These are phyloP conservation scores for Muscidifurax raptorellus DNA, from an alignment of 1,140 invertebrate species.

Conservation along the genomic window DNA sequence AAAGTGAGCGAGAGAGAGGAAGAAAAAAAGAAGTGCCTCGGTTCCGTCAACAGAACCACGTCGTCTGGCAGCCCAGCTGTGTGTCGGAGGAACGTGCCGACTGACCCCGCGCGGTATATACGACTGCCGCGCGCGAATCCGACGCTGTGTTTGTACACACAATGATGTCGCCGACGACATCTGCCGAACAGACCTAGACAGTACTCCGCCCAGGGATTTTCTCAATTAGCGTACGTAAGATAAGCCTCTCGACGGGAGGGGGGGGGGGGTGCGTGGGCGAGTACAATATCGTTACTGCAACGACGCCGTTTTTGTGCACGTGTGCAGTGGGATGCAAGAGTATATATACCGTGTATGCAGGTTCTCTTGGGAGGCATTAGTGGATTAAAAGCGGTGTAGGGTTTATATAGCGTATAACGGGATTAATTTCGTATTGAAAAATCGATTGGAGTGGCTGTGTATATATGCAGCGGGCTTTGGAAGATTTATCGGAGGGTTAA, in stretches of 20 bases:
- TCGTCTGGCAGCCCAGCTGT: background rate
- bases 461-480: background rate
- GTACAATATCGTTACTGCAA: too few species aligned
- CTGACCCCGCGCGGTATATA: background rate
- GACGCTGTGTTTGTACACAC: slow-evolving; percentile 26
- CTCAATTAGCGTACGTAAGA: background rate
- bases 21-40: background rate
- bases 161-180: background rate
- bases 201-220: background rate
- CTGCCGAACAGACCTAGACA: background rate
- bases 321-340: background rate
- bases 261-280: background rate
- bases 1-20: background rate
- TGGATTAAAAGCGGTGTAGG: background rate
- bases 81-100: background rate
- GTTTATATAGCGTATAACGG: background rate
- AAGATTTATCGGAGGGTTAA: background rate
- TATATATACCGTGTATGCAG: background rate
- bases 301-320: background rate
- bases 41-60: background rate
- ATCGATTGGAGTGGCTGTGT: background rate
- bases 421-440: background rate
- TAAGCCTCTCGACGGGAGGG: background rate
- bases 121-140: background rate
- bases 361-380: background rate